Base-by-base conservation (phyloP, 2,888 invertebrate species). In the Incurvaria masculella region DNA sequence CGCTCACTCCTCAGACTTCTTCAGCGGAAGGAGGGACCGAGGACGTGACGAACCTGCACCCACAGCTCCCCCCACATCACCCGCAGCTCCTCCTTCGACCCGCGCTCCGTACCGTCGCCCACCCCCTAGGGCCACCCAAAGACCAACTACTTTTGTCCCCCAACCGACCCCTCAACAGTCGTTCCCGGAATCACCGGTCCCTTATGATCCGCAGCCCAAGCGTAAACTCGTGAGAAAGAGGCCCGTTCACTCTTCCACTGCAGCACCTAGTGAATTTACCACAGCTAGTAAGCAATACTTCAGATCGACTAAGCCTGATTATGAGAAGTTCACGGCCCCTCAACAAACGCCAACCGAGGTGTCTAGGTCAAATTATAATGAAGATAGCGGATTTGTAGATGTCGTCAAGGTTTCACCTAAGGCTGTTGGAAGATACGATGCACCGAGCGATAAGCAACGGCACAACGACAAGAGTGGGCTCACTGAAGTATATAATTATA, bases 1-100 rank as follows among this genome's bases (percentile, higher is more conserved):
- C 41, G 87, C 88, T 20, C 87, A 87, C 63, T 88, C 87, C 50
- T 87, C 88, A 1, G 87, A 89, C 66, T 89, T 88, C 73, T 89
- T 86, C 68, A 86, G 86, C 49, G 76, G 76, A 1, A 74, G 71
- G 54, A 70, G 73, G 16, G 76, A 78, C 44, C 70, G 72, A 26
- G 78, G 75, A 42, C 73, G 70, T 2, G 78, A 78, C 46, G 78
- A 76, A n/a, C 14, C 54, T 19, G 49, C 56, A 2, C 57, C 56
- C 4, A 43, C 66, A 4, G 52, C 57, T 5, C 55, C 54, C 42
- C 52, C 51, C 21, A n/a, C n/a, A n/a, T 49, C 55, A 2, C 57
- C 56, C 45, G 53, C 55, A 3, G 54, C 55, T 52, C 44, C 53
- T 19, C 55, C 57, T 11, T 49, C 59, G 3, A 55, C 56, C 21